Evolutionary conservation across 2,113 vertebrate species (phyloP), one percentile per base, ranked within the genome.

Genomic region (Cyanistes caeruleus): DNA sequence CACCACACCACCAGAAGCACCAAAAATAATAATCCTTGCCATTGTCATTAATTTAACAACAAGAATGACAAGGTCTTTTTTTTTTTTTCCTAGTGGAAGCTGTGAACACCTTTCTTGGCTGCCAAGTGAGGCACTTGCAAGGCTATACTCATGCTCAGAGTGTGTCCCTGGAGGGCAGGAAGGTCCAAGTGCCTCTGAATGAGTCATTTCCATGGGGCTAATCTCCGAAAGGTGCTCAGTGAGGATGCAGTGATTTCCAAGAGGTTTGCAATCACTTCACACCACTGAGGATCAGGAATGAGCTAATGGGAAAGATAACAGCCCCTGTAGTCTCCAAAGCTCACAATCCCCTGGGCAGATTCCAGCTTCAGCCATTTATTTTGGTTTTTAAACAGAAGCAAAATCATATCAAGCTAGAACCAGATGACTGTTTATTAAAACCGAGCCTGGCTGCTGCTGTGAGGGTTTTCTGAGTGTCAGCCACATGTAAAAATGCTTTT

Each of bases 121-220:
- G 48, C 62, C 64, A 24, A 17, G 23, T 24, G 78, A 55, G 72
- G 30, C 30, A 23, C 39, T 73, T 73, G 14, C 43, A 52, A 20
- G 55, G 37, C 23, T 74, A 60, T 22, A 39, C 70, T 89, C n/a
- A 20, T 17, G 23, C 67, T 76, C 53, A 43, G 46, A 84, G 60
- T 27, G 70, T 58, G 67, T 89, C 70, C 67, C 79, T 87, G 59
- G n/a, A 82, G 81, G 79, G 60, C 33, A 85, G 73, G 74, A 76
- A 74, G 60, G 85, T 53, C 73, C 88, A 78, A 88, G 87, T 84
- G 81, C 46, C 75, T 24, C n/a, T n/a, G 30, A 86, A 95, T 91
- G 68, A 90, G 58, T 92, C 58, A 93, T 92, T 91, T 65, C 62
- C 72, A 76, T 6, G 14, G 68, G 53, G 16, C 55, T 82, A 8